Evolutionary conservation across 2,797 vertebrate genomes (phyloP), one percentile per base, ranked within the genome.

Genomic region (Microchirus variegatus): DNA sequence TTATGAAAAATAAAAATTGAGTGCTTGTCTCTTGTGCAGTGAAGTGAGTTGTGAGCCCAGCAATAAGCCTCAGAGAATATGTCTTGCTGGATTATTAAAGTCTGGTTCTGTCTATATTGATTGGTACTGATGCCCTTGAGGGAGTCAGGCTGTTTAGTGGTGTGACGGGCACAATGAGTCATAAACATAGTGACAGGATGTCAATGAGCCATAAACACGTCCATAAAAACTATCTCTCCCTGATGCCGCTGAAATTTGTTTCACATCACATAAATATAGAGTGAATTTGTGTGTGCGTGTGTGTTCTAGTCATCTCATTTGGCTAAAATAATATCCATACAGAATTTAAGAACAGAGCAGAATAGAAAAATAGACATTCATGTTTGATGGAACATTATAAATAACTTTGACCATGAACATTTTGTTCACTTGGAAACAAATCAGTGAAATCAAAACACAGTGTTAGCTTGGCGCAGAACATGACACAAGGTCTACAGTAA

Each of bases 171-270:
- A 84, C 71, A 80, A 54, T 76, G 84, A 88, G 81, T 89, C 83
- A 88, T 90, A 90, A 90, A 90, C 75, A 81, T 68, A 70, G 71
- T 45, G 82, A 88, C 86, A 88, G 86, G 79, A 88, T 67, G 85
- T 90, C 88, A 89, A 90, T 91, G 88, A 87, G 82, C 82, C 79
- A 89, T 90, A 90, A 91, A 89, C 80, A 82, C 77, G 74, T 83
- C 73, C 63, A 85, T 91, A 84, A 89, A 87, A 87, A 85, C 75
- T 68, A 63, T 85, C 75, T 82, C 70, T 80, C 73, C 68, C 64
- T 45, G 40, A 53, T 65, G 75, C 75, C 54, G 70, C 67, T 45
- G 62, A 77, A 85, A 88, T 86, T 75, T 81, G 70, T 79, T 75
- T 85, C 73, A 76, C 78, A 81, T 87, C 73, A 70, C 77, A 81